These are phyloP conservation scores for Phymastichus coffea DNA, from an alignment of 1,140 invertebrate species.

Conservation along the genomic window DNA sequence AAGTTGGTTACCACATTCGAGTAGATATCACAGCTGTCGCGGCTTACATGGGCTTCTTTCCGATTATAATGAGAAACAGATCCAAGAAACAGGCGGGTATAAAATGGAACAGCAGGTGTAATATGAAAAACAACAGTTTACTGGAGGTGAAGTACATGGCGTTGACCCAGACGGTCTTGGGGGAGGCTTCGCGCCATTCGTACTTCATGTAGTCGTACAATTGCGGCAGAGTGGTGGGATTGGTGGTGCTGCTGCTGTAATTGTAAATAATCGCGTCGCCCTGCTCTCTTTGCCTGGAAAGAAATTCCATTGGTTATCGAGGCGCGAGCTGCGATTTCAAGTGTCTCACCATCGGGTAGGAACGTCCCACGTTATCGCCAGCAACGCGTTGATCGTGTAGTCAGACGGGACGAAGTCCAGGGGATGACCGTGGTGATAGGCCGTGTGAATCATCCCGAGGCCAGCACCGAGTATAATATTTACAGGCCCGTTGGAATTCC, in stretches of 20 bases:
- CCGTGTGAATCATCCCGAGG: constrained; percentile 66
- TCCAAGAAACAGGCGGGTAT: constrained; percentile 65
- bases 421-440: constrained; percentile 40
- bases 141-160: no score
- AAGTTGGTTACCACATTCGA: no score
- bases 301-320: not conserved
- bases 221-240: constrained; percentile 64
- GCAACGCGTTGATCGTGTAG: constrained; percentile 74
- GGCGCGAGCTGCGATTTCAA: not conserved
- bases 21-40: no score
- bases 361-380: constrained; percentile 69
- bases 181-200: no score
- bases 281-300: constrained; percentile 37
- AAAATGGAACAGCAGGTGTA: constrained; percentile 59
- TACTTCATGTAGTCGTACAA: constrained; percentile 53
- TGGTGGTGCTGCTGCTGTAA: constrained; percentile 67
- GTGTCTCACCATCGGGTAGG: constrained; percentile 44
- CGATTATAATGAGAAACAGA: constrained; percentile 53
- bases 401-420: constrained; percentile 79
- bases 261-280: constrained; percentile 65
- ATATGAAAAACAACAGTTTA: constrained; percentile 17
- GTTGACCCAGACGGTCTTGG: no score
- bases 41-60: constrained; percentile 62
- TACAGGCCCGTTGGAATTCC: constrained; percentile 73
- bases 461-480: constrained; percentile 57